These are phyloP conservation scores for Dolichallabes microphthalmus DNA, from an alignment of 2,113 vertebrate species.

Conservation along the genomic window DNA sequence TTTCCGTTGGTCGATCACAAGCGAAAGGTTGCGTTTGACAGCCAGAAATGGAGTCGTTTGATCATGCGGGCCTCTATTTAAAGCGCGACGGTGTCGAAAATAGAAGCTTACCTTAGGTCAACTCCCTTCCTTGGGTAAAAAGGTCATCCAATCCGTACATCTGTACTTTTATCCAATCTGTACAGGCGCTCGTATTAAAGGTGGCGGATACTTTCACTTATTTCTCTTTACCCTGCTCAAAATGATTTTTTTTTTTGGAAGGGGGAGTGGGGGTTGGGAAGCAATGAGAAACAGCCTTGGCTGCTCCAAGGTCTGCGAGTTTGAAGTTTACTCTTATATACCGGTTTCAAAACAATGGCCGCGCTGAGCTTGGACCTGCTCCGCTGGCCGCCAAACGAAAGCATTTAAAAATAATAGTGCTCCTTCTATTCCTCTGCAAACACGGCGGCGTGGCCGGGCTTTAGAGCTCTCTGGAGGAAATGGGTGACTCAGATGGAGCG, in stretches of 20 bases:
- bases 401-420: conserved; percentile 62
- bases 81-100: conserved; percentile 22
- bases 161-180: conserved; percentile 38
- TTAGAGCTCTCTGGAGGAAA: conserved; percentile 61
- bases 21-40: conserved; percentile 18
- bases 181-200: conserved; percentile 59
- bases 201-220: conserved; percentile 44
- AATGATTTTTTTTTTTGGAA: conserved; percentile 41
- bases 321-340: conserved; percentile 51
- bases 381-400: conserved; percentile 37
- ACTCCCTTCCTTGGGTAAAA: conserved; percentile 53
- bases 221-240: conserved; percentile 18
- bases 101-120: conserved; percentile 53
- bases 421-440: conserved; percentile 65
- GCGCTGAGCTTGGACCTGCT: conserved; percentile 45
- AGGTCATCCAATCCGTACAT: no score
- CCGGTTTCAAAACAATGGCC: conserved; percentile 52
- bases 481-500: conserved; percentile 61
- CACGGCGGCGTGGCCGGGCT: conserved; percentile 57
- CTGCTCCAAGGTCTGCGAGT: conserved; percentile 19
- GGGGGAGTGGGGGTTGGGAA: neutral
- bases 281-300: conserved; percentile 51
- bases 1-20: conserved; percentile 45
- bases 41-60: conserved; percentile 40
- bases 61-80: conserved; percentile 41